Base-by-base conservation (phyloP, 1,140 invertebrate genomes). In the fruit fly (Drosophila melanogaster) region DNA sequence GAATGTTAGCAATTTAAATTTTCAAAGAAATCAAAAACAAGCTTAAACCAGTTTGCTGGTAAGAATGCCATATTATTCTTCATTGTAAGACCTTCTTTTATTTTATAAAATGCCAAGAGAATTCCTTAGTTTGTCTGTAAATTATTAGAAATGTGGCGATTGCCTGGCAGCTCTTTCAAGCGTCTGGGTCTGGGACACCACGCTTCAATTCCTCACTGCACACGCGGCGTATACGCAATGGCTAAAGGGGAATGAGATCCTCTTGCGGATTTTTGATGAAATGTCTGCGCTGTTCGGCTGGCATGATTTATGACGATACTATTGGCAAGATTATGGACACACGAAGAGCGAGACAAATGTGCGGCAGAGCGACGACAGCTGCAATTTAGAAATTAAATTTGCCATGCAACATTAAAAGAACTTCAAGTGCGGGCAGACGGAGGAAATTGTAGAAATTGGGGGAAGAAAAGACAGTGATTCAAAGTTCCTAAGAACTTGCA, bases 301-400 rank as follows among this genome's bases (percentile, higher is more conserved):
- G 40, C 66, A 73, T 84, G 77, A 84, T 84, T 84, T 85, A 80
- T 80, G 81, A 69, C 67, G 51, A 77, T 84, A 75, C 58, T 71
- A 84, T 77, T 80, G 77, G 62, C 75, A 59, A 85, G 81, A 85
- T 85, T 85, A 84, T 73, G 65, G 59, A 69, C 65, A 55, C 47
- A 53, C 35, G 30, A 12, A 17, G 43, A 7, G 53, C 24, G 51
- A 62, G 65, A 58, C 73, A 71, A 81, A 64, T 74, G 61, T 51
- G 59, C 37, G 55, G 15, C 33, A 56, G 53, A 56, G 74, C 66
- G 72, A 84, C 76, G 80, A 87, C 84, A 87, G 84, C 84, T 87
- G 84, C 85, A 89, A 89, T 89, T 89, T 89, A 89, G 84, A 89
- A 89, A 89, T 89, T 89, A 84, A 89, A 89, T 89, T 89, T 86